Evolutionary conservation across 2,797 vertebrate species (phyloP), one percentile per base, ranked within the genome.

Genomic region (Chloroceryle inda): DNA sequence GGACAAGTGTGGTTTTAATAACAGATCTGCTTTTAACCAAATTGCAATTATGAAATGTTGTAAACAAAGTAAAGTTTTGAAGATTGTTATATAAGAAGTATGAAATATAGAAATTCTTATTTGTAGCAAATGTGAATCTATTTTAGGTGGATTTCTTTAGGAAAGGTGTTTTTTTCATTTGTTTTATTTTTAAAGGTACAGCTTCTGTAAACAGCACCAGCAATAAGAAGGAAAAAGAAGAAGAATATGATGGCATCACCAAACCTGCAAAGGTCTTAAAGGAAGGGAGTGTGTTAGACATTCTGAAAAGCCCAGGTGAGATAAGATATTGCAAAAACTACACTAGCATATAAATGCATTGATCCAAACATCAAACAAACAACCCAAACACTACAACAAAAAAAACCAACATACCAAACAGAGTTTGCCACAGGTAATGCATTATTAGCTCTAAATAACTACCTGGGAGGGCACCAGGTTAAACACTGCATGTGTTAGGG

Each of bases 261-360:
- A 99, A 98, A 98, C 98, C 99, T 94, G 99, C 98, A 4, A 99
- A 99, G 97, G 63, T 96, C 55, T 97, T 99, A 84, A 99, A 99
- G 97, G 98, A 99, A 96, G 99, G 99, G 97, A 99, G 99, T 77
- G 99, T 99, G 83, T 97, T 99, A 91, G 99, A 99, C 97, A 94
- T 99, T 96, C 98, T 99, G 38, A 99, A 99, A 97, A 98, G 96
- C 56, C 98, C 99, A 69, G 99, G 99, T 99, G 77, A 98, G 98
- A 84, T 31, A 38, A 84, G 88, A 85, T 9, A 45, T 1, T 86
- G 61, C 17, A 31, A 37, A 66, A 82, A 80, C 44, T 38, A 35
- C 1, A 6, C 27, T 74, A 61, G 31, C 21, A 5, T 47, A 4
- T 62, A 66, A 55, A 44, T 56, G 22, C 21, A 45, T 33, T 52